Evolutionary conservation across 2,113 vertebrate species (phyloP).

Genomic region (Rafetus swinhoei): DNA sequence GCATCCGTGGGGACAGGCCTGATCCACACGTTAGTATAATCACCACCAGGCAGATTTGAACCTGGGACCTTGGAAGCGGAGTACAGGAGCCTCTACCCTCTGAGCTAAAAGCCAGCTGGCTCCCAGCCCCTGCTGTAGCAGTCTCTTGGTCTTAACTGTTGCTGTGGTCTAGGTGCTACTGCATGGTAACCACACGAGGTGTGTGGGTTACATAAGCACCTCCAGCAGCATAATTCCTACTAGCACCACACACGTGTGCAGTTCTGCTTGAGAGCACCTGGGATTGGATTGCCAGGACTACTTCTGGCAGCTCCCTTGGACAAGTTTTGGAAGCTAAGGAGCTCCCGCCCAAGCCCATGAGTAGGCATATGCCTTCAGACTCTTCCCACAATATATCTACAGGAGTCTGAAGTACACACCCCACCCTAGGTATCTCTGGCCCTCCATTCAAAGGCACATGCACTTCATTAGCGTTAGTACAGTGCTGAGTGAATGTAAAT

Average conservation of each 20-base stretch:
- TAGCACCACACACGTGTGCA: neutral
- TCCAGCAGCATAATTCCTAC: neutral
- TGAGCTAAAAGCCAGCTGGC: too few relatives aligned
- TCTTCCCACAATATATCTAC: neutral
- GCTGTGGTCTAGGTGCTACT: too few relatives aligned
- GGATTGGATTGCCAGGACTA: neutral
- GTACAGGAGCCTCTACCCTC: too few relatives aligned
- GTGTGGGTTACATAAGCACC: too few relatives aligned
- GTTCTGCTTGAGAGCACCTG: neutral
- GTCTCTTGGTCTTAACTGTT: too few relatives aligned
- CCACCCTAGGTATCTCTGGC: neutral
- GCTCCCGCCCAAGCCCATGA: neutral
- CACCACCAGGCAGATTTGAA: too few relatives aligned
- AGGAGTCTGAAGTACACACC: neutral
- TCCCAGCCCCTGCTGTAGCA: too few relatives aligned
- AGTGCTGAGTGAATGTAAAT: neutral
- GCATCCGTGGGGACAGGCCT: neutral
- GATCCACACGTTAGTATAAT: neutral
- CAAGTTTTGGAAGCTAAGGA: neutral
- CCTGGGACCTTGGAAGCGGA: too few relatives aligned
- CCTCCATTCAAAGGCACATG: neutral
- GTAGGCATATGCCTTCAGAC: neutral
- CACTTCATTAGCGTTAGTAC: neutral
- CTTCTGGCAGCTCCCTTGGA: neutral
- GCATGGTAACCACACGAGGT: too few relatives aligned